phyloP scores from a whole-genome alignment of 1,140 invertebrate genomes.

The Drepana arcuata region DNA sequence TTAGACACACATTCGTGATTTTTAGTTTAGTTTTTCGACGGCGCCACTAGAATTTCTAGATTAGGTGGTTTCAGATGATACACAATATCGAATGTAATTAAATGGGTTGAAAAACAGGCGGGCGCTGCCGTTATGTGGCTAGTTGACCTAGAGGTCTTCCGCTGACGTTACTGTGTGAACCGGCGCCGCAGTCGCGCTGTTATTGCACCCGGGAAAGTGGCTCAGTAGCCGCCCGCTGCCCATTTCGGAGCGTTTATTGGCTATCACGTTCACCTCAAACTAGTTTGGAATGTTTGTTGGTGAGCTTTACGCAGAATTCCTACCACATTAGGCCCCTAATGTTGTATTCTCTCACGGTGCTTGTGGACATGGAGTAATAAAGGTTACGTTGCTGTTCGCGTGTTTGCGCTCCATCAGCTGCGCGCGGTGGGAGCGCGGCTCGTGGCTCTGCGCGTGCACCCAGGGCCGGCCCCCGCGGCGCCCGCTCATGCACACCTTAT shows the following conservation, averaged over 20 bases:
- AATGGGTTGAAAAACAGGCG: background rate
- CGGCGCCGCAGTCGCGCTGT: constrained; percentile 27
- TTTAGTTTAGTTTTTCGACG: too few species aligned
- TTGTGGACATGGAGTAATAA: constrained; percentile 34
- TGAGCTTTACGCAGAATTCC: constrained; percentile 53
- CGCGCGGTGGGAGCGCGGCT: constrained; percentile 20
- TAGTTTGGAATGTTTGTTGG: constrained; percentile 57
- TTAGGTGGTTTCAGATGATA: too few species aligned
- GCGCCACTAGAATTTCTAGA: too few species aligned
- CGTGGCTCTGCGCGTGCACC: constrained; percentile 34
- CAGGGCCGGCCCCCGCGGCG: constrained; percentile 47
- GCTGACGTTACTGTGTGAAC: constrained; percentile 30
- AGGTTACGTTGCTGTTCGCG: constrained; percentile 44
- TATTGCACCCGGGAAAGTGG: constrained; percentile 54
- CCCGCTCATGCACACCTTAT: constrained; percentile 25
- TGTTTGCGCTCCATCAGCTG: constrained; percentile 45
- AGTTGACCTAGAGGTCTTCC: constrained; percentile 30
- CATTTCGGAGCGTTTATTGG: constrained; percentile 59
- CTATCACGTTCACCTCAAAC: constrained; percentile 57
- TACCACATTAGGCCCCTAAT: constrained; percentile 27
- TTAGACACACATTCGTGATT: too few species aligned
- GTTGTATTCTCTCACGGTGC: constrained; percentile 43
- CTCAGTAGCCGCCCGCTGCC: constrained; percentile 44
- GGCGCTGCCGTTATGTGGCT: background rate
- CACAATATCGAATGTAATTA: too few species aligned